phyloP scores from a whole-genome alignment of 2,888 invertebrate genomes.

The Falcaria lacertinaria region DNA sequence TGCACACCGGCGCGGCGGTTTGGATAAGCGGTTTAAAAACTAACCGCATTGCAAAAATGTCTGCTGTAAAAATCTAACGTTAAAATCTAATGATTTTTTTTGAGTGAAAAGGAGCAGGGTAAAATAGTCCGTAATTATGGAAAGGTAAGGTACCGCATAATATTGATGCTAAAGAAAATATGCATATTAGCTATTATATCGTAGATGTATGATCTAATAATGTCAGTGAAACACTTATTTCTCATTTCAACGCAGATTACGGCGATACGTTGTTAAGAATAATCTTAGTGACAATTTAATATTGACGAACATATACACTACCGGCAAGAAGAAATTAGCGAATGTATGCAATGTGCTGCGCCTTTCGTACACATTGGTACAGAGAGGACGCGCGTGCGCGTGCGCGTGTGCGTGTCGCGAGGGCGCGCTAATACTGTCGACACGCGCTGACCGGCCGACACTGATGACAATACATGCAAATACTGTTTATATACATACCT shows the following conservation, averaged over 20 bases:
- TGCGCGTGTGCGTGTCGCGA: slow-evolving; percentile 21
- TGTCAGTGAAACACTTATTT: no score
- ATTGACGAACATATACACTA: neutral
- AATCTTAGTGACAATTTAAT: no score
- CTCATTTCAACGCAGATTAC: no score
- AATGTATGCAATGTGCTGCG: slow-evolving; percentile 1
- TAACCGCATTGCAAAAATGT: neutral
- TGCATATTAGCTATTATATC: no score
- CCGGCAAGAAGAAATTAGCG: neutral
- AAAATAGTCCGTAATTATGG: no score
- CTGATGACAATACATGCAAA: neutral
- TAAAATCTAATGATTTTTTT: no score
- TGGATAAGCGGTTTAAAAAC: neutral
- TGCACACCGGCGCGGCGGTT: neutral
- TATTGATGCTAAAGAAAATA: no score
- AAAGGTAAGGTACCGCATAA: no score
- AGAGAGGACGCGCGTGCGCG: slow-evolving; percentile 1
- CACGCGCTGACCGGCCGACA: slow-evolving; percentile 40
- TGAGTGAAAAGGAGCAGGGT: no score
- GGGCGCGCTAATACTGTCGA: slow-evolving; percentile 33
- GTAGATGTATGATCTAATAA: no score
- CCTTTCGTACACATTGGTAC: neutral
- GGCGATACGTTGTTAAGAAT: no score
- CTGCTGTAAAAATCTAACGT: no score
- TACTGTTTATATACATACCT: neutral